Percentiles rank a stretch among this genome's conserved stretches.
Evolutionary conservation across 2,797 vertebrate genomes (phyloP).

Genomic region (Octomys mimax): DNA sequence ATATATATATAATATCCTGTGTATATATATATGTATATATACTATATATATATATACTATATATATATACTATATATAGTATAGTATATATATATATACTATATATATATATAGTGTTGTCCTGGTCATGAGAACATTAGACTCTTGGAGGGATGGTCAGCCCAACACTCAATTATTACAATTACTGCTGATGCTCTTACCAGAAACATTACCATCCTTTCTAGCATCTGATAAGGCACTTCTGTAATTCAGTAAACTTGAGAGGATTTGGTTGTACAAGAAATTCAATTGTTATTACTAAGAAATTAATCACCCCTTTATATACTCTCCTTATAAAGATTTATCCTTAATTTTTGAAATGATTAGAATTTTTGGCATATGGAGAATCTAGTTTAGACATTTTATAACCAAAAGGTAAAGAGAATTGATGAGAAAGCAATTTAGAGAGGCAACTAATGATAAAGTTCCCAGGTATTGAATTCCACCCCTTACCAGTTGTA

Average conservation of each 20-base stretch:
- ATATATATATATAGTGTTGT: neutral
- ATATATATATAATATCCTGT: too few relatives aligned
- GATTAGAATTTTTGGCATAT: neutral
- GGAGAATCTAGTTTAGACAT: neutral
- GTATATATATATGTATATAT: too few relatives aligned
- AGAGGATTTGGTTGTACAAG: neutral
- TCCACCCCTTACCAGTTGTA: neutral
- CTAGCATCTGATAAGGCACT: neutral
- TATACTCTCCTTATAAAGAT: neutral
- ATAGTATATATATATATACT: neutral
- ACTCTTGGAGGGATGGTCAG: neutral
- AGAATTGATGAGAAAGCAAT: neutral
- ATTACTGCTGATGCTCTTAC: neutral
- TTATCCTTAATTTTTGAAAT: neutral
- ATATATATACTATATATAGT: too few relatives aligned
- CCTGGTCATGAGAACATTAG: conserved; percentile 22
- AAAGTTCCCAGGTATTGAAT: neutral
- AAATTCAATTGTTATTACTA: neutral
- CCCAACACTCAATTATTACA: neutral
- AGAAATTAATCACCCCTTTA: conserved; percentile 13
- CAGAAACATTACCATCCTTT: neutral
- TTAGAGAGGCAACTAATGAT: neutral
- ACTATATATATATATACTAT: too few relatives aligned
- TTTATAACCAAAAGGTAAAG: conserved; percentile 36
- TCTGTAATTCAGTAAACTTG: neutral